A percentile compares a stretch with the other conserved stretches of the same genome.
phyloP scores from a whole-genome alignment of 2,888 invertebrate genomes.

The Peribatodes rhomboidaria region DNA sequence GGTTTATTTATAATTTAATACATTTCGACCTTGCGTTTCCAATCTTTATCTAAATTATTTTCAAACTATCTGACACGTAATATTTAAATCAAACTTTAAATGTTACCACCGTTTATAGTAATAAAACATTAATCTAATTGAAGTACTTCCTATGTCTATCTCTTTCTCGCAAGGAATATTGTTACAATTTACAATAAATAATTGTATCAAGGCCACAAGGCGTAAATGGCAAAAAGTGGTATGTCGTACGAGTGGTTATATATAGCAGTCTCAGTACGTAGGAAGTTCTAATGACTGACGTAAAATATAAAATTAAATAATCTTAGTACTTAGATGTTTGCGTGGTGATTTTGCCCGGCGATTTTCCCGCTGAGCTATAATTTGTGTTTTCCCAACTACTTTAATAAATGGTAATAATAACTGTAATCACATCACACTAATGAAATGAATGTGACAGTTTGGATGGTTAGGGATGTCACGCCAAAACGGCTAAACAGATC shows the following conservation, averaged over 20 bases:
- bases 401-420: too few species aligned
- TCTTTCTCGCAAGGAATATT: conserved; percentile 48
- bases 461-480: too few species aligned
- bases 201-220: conserved; percentile 48
- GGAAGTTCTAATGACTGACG: conserved; percentile 21
- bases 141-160: conserved; percentile 65
- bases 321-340: background rate
- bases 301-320: conserved; percentile 9
- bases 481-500: too few species aligned
- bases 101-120: conserved; percentile 36
- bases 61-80: conserved; percentile 20
- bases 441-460: too few species aligned
- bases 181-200: conserved; percentile 38
- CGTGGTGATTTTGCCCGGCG: background rate
- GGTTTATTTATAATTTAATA: background rate
- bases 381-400: too few species aligned
- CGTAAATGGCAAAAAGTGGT: conserved; percentile 45
- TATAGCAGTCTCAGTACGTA: conserved; percentile 29
- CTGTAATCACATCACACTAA: too few species aligned
- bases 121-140: conserved; percentile 53
- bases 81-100: conserved; percentile 27
- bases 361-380: too few species aligned
- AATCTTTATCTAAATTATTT: conserved; percentile 14
- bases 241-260: conserved; percentile 43
- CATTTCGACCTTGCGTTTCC: conserved; percentile 5